These are phyloP conservation scores for Alentia gelatinosa DNA, from an alignment of 2,888 invertebrate species.

Conservation along the genomic window DNA sequence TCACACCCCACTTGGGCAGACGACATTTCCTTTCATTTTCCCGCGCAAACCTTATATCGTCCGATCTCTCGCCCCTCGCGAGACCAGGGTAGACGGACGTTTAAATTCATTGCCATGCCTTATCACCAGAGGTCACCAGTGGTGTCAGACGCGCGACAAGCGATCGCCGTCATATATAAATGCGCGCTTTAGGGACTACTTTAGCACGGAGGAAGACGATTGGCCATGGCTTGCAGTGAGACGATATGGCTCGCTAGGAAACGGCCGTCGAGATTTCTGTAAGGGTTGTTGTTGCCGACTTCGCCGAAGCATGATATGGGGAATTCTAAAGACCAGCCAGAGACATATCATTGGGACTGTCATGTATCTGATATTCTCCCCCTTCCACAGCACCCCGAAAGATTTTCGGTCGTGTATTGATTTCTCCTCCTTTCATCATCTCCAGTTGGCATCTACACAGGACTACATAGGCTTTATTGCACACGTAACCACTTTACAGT, in stretches of 20 bases:
- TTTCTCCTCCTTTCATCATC: neutral
- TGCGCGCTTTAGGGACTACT: constrained; percentile 10
- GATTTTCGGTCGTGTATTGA: neutral
- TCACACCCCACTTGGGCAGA: neutral
- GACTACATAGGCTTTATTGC: neutral
- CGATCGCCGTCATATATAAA: neutral
- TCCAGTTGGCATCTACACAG: neutral
- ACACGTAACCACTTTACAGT: neutral
- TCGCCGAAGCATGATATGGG: neutral
- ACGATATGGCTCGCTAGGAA: neutral
- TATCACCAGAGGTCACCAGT: constrained; percentile 3
- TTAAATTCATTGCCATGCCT: constrained; percentile 32
- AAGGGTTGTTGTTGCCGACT: neutral
- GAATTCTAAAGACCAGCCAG: neutral
- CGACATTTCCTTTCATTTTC: neutral
- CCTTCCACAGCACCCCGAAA: neutral
- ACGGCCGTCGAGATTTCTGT: neutral
- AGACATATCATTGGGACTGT: too few species aligned
- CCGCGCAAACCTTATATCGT: neutral
- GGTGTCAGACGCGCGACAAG: neutral
- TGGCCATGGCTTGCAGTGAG: neutral
- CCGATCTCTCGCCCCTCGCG: neutral
- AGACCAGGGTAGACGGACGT: neutral
- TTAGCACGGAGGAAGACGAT: too few species aligned
- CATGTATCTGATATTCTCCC: too few species aligned